Evolutionary conservation across 2,797 vertebrate genomes (phyloP).

Genomic region (Chelmon rostratus): DNA sequence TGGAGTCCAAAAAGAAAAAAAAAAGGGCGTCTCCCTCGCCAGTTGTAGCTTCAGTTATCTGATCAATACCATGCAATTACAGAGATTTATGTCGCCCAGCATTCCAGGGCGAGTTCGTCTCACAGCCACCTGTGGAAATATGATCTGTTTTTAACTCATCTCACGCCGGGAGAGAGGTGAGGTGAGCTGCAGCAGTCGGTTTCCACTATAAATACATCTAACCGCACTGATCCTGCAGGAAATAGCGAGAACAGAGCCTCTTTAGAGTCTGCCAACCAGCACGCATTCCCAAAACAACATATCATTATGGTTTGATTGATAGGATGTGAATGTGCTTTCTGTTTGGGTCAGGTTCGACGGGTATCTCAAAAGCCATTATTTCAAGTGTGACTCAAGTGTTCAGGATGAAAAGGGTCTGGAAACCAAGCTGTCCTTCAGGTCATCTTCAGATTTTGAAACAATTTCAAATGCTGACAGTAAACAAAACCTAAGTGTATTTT

Average conservation of each 20-base stretch:
- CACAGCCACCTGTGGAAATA: constrained; percentile 87
- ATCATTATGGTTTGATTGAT: constrained; percentile 63
- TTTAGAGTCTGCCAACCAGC: constrained; percentile 31
- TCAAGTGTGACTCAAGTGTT: constrained; percentile 46
- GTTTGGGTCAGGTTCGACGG: constrained; percentile 56
- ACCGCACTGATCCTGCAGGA: constrained; percentile 44
- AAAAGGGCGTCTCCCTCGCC: constrained; percentile 67
- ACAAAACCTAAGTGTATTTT: constrained; percentile 37
- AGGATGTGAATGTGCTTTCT: constrained; percentile 50
- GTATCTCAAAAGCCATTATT: constrained; percentile 51
- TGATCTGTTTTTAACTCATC: constrained; percentile 79
- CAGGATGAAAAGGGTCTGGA: constrained; percentile 7
- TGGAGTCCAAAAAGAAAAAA: constrained; percentile 36
- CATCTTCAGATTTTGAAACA: constrained; percentile 28
- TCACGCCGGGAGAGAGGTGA: constrained; percentile 43
- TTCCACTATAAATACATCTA: constrained; percentile 67
- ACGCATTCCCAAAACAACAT: constrained; percentile 35
- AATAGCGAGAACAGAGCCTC: constrained; percentile 31
- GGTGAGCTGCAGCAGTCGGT: constrained; percentile 44
- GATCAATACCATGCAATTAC: constrained; percentile 85
- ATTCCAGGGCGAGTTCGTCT: constrained; percentile 83
- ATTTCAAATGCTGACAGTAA: constrained; percentile 40
- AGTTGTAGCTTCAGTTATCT: constrained; percentile 78
- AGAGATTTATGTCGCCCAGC: constrained; percentile 84
- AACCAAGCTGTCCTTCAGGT: constrained; percentile 4